Percentiles rank a stretch among this genome's conserved stretches.
Evolutionary conservation across 2,888 invertebrate species (phyloP).

Genomic region (Neoitamus cyanurus): DNA sequence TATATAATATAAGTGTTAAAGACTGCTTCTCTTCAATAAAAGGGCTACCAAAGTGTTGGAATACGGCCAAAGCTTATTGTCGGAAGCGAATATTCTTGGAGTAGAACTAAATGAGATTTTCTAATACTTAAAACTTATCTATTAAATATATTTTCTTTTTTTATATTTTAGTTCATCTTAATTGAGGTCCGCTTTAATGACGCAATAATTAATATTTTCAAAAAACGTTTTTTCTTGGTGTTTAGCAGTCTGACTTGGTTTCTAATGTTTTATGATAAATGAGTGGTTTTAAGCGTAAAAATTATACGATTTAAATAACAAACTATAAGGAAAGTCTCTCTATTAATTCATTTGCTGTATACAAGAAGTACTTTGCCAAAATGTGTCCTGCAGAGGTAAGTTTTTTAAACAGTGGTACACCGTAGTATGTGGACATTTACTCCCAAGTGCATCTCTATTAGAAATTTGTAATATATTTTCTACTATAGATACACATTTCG

Average conservation of each 20-base stretch:
- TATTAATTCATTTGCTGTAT: not conserved
- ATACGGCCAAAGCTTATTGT: slow-evolving; percentile 66
- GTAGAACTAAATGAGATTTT: slow-evolving; percentile 16
- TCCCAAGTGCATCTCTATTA: too few species aligned
- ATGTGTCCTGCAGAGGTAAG: too few species aligned
- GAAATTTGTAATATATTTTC: too few species aligned
- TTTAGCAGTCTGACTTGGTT: slow-evolving; percentile 25
- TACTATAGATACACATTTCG: too few species aligned
- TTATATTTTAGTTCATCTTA: not conserved
- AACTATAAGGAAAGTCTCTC: not conserved
- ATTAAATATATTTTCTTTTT: not conserved
- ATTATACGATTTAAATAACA: not conserved
- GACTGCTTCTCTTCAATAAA: slow-evolving; percentile 26
- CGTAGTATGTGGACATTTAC: too few species aligned
- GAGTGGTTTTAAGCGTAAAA: not conserved
- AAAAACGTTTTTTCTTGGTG: slow-evolving; percentile 9
- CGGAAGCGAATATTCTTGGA: slow-evolving; percentile 59
- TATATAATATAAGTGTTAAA: not conserved
- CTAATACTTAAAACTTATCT: not conserved
- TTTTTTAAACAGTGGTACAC: too few species aligned
- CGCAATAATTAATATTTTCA: slow-evolving; percentile 21
- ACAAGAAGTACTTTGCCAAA: not conserved
- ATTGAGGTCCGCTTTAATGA: slow-evolving; percentile 32
- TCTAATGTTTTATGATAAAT: not conserved
- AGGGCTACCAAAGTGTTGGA: slow-evolving; percentile 23